Evolutionary conservation across 2,797 vertebrate species (phyloP).

Genomic region (Morus bassanus): DNA sequence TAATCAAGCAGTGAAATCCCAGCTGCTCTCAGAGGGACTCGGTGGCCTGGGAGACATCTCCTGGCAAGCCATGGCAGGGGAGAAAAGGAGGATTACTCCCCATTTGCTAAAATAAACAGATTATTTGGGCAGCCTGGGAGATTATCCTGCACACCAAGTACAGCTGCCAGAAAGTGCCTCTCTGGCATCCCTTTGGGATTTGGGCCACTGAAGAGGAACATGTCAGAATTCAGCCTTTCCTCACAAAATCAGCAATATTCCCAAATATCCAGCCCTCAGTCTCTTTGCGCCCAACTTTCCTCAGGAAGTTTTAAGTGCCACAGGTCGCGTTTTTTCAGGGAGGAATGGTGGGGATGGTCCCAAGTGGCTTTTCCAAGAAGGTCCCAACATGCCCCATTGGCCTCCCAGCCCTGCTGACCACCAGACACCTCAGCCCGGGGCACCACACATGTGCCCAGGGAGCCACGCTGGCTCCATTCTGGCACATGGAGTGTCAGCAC

Average conservation of each 20-base stretch:
- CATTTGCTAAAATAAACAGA: not conserved
- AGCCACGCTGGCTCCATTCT: not conserved
- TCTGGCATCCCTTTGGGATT: not conserved
- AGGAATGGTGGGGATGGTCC: not conserved
- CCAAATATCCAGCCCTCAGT: not conserved
- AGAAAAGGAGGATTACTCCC: not conserved
- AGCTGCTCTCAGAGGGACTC: not conserved
- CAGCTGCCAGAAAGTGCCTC: not conserved
- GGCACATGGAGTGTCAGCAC: not conserved
- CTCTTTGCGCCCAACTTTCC: not conserved
- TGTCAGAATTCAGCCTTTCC: not conserved
- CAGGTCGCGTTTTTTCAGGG: fast-evolving
- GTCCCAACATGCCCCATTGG: not conserved
- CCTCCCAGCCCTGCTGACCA: not conserved
- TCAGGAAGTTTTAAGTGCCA: not conserved
- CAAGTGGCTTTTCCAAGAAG: not conserved
- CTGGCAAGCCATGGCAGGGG: not conserved
- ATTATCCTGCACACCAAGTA: not conserved
- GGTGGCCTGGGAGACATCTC: not conserved
- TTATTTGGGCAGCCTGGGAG: not conserved
- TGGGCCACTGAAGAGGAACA: not conserved
- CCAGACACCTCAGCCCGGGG: not conserved
- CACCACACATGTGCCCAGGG: not conserved
- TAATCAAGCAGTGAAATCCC: not conserved
- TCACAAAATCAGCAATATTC: not conserved